Evolutionary conservation across 2,888 invertebrate species (phyloP), one percentile per base, ranked within the genome.

Genomic region (Hyposoter dolosus): DNA sequence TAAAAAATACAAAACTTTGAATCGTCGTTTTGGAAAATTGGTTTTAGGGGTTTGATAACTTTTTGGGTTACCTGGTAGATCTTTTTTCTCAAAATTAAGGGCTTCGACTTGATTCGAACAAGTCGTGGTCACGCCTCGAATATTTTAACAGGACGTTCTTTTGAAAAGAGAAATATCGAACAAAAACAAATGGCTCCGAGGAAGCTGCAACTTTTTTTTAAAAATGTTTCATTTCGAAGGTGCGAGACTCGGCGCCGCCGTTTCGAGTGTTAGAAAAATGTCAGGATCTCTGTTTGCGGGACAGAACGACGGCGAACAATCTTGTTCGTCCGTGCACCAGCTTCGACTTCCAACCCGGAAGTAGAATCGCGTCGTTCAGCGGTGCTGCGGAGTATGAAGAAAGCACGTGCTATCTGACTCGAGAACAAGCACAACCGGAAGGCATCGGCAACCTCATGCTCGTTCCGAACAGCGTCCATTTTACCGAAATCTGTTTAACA

Each of bases 311-410:
- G 5, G 96, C 96, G 12, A 98, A 97, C 93, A 98, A 98, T 93
- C 95, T 98, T 69, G 98, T 98, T 28, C 95, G 98, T 88, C 96
- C 97, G 1, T 98, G 98, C 93, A 96, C 97, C 86, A 98, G 98
- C 66, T 98, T 98, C 89, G 98, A 98, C 94, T 98, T 98, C 93
- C 97, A 98, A 94, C 98, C 98, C 0, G 98, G 98, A 82, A 97
- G 97, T 88, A 95, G 98, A 56, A 97, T 98, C 88, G 97, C 97
- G 47, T 97, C 97, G 0, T 98, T 97, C 91, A 97, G 97, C 88
- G 95, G 95, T 0, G 96, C 96, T 88, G 96, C 97, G 0, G 98
- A 98, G 91, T 98, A 97, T 92, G 98, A 98, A 92, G 98, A 98
- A 92, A 98, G 98, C 15, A 97, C 97, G 19, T 98, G 98, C 92